Percentiles rank a stretch among this genome's conserved stretches.
phyloP scores from a whole-genome alignment of 2,113 vertebrate species.

The Channa maculata region DNA sequence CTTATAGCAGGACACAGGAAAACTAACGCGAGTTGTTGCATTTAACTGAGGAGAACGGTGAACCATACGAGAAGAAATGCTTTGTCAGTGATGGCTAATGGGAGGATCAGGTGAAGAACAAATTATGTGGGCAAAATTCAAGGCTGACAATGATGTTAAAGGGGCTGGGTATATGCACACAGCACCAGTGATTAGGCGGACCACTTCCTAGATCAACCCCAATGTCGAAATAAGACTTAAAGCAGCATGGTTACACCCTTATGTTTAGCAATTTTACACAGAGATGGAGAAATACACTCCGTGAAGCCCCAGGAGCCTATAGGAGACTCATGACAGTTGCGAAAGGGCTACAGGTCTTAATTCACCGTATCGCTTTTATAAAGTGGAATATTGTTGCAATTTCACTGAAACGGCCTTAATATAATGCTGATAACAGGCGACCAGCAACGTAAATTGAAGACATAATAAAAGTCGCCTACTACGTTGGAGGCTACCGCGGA shows the following conservation, averaged over 20 bases:
- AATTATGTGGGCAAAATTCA: conserved; percentile 18
- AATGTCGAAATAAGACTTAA: conserved; percentile 37
- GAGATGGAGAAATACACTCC: neutral
- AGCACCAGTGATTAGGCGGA: conserved; percentile 9
- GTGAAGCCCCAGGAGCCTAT: neutral
- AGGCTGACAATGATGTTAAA: conserved; percentile 6
- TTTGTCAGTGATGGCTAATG: neutral
- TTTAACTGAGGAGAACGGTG: conserved; percentile 18
- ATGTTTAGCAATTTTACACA: conserved; percentile 31
- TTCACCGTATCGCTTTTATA: neutral
- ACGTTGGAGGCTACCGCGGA: neutral
- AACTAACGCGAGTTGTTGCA: conserved; percentile 30
- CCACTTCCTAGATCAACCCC: conserved; percentile 25
- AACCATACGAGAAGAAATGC: conserved; percentile 12
- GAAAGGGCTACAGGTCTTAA: conserved; percentile 44
- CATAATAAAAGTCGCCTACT: neutral
- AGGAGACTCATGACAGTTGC: conserved; percentile 9
- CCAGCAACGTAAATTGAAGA: neutral
- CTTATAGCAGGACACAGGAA: conserved; percentile 35
- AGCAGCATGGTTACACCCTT: conserved; percentile 30
- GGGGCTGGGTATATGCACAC: conserved; percentile 15
- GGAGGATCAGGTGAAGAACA: conserved; percentile 5
- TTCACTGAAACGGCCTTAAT: neutral
- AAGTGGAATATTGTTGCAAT: neutral
- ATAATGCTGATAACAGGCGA: neutral